Base-by-base conservation (phyloP, 2,797 vertebrate species). In the Macropus fuliginosus region DNA sequence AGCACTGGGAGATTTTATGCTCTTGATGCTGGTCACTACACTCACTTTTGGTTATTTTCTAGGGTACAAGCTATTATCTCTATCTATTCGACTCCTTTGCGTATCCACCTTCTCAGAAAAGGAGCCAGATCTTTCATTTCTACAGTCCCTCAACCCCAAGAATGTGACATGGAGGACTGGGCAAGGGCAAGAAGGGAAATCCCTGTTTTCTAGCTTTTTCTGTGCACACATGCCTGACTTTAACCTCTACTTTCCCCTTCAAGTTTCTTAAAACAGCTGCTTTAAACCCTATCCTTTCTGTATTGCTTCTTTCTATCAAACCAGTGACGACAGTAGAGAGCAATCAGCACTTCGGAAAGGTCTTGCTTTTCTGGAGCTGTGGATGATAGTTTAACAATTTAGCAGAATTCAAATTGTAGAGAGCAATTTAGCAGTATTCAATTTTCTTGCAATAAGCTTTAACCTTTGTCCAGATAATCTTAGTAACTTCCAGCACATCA, bases 1-100 rank as follows among this genome's bases (percentile, higher is more conserved):
- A 97, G 99, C 99, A 97, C 99, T 99, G 97, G 99, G 99, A 46
- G 99, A 99, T 93, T 99, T 99, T 56, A 99, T 99, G 98, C 99
- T 99, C 99, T 99, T 99, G 92, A 99, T 99, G 92, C 99, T 99
- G 92, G 99, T 99, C 93, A 99, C 99, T 55, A 99, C 97, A 56
- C 98, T 99, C 34, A 99, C 98, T 94, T 99, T 99, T 95, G 98
- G 2, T 98, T 93, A 89, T 96, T 98, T 55, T 99, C 98, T 98
- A 0, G 99, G 99, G 97, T 99, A 99, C 97, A 99, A 99, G 96
- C 99, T 99, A 95, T 99, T 98, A 98, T 99, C 98, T 9, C 98
- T 98, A 97, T 97, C 96, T 55, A 57, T 92, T 89, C 46, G 29
- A 93, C 90, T 90, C 96, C 24, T 54, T 90, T 46, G 74, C 74